Conservation (phyloP, 2,113 vertebrate species). For the Chaetorhynchus papuensis region DNA sequence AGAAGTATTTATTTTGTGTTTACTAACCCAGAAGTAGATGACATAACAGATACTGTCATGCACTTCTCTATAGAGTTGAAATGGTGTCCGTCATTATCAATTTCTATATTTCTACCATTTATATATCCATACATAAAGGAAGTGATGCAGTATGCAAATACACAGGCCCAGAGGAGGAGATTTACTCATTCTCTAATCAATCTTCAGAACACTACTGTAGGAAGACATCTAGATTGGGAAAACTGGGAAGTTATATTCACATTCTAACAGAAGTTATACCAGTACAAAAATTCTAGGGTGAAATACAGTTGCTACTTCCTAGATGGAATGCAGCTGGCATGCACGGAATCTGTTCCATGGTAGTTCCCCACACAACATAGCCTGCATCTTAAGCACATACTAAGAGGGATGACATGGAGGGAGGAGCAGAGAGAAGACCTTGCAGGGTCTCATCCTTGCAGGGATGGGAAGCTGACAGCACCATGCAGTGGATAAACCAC, state of each 20-base stretch:
- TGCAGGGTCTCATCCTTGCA: fast-evolving
- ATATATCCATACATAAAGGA: background rate
- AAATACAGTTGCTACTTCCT: background rate
- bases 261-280: background rate
- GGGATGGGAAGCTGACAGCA: background rate
- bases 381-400: background rate
- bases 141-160: background rate
- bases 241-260: background rate
- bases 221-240: background rate
- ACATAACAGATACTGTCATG: background rate
- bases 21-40: background rate
- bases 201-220: background rate
- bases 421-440: background rate
- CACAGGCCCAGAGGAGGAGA: background rate
- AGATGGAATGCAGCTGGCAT: background rate
- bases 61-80: background rate
- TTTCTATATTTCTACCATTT: background rate
- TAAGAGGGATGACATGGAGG: background rate
- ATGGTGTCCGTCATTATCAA: background rate
- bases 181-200: background rate
- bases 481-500: background rate
- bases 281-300: background rate
- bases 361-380: background rate
- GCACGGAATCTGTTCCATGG: fast-evolving
- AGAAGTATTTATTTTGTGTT: background rate